Base-by-base conservation (phyloP, 2,888 invertebrate genomes). In the Acleris holmiana region DNA sequence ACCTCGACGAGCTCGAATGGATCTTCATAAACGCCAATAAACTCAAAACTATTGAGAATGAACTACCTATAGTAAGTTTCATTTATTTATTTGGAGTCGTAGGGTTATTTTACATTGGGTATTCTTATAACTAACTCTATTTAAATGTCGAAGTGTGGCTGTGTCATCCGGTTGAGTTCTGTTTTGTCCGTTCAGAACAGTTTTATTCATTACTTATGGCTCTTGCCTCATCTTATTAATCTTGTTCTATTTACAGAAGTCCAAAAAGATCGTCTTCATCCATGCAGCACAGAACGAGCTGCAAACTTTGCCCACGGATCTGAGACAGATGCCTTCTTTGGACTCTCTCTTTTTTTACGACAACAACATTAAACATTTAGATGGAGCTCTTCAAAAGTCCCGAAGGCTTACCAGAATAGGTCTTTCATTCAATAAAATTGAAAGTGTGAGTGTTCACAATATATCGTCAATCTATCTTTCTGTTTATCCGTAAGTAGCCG, bases 11-110 rank as follows among this genome's bases (percentile, higher is more conserved):
- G 67, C 86, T 97, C 67, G 95, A 95, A 76, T 96, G 97, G 94
- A 93, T 97, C 54, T 95, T 97, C 73, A 94, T 97, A 56, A 97
- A 97, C 78, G 93, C 94, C 61, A 97, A 97, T 83, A 94, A 95
- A 72, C 89, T 97, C 64, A 94, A 94, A 66, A 93, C 95, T 29
- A 90, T 97, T 73, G 97, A 97, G 54, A 94, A 95, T 51, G 95
- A 97, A 84, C 83, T 97, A 68, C 97, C 97, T 2, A 91, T 94
- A 69, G 94, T 94, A 78, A 94, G 94, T 73, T 29, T 2, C 15
- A 44, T 5, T n/a, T 17, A 7, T n/a, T 44, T 44, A 1, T n/a
- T 15, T 7, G 6, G n/a, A 15, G 6, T 44, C n/a, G 6, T 17
- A 35, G 13, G 13, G 3, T 35, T 35, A 35, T 8, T 6, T 1